Base-by-base conservation (phyloP, 2,888 invertebrate genomes). In the Apodemia mormo region DNA sequence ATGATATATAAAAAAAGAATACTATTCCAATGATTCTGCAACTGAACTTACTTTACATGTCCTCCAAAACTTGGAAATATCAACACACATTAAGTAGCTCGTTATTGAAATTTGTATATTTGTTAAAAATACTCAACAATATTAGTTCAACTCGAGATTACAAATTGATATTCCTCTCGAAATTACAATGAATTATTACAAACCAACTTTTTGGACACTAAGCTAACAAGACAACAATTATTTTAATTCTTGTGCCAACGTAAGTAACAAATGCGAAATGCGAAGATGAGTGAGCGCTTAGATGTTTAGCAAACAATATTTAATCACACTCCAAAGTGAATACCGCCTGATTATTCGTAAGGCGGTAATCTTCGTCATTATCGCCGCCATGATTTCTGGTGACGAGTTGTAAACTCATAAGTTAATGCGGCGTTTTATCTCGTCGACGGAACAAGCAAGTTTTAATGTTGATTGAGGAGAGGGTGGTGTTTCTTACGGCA, bases 321-420 rank as follows among this genome's bases (percentile, higher is more conserved):
- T 61, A 61, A 61, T 61, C 58, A 61, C 30, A 61, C 58, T 61
- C 58, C 4, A 33, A 61, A 61, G 30, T 68, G 12, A 68, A 67
- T 58, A n/a, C 8, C 67, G 58, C 30, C 58, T 61, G 58, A 61
- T 68, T 56, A 68, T 68, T 68, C 43, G 68, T 54, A 68, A 68
- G 68, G 65, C 68, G 33, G 61, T 61, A 69, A 65, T 65, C 40
- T 69, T 65, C 54, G n/a, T 69, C 69, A 69, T 69, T 69, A 69
- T 54, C 65, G 69, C 65, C 54, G 69, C 54, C 54, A 69, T 65
- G 69, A 54, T 65, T 66, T 37, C 33, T 33, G 61, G 61, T 78
- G 84, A 85, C 82, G 85, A 85, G 85, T 84, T 85, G 83, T 87
- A 85, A 84, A 84, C 78, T 80, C 79, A 79, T 80, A 79, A 80